Conservation (phyloP, 2,797 vertebrate genomes). For the Tachyglossus aculeatus region DNA sequence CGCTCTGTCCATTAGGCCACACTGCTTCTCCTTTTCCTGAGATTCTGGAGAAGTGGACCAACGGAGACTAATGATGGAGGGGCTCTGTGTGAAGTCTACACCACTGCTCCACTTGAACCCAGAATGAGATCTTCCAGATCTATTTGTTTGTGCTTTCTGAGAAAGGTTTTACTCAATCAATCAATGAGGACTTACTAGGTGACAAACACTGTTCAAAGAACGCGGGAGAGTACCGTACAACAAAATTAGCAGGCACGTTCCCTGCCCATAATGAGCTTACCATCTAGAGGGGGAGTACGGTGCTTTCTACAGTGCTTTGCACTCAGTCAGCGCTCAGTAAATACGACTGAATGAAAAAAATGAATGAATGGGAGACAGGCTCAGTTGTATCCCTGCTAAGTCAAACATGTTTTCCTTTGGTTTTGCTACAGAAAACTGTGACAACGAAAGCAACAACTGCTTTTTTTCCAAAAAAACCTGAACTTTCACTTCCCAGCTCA, state of each 20-base stretch:
- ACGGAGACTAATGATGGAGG: background rate
- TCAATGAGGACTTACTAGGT: too few relatives aligned
- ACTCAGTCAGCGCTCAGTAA: too few relatives aligned
- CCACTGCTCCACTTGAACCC: conserved; percentile 8
- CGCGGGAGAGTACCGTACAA: too few relatives aligned
- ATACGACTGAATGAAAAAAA: too few relatives aligned
- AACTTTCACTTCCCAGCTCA: conserved; percentile 13
- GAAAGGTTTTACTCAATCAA: background rate
- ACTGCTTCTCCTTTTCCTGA: background rate
- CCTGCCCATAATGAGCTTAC: too few relatives aligned
- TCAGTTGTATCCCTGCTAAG: background rate
- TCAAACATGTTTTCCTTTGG: background rate
- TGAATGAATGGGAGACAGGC: too few relatives aligned
- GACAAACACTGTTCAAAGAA: too few relatives aligned
- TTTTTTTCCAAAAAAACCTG: too few relatives aligned
- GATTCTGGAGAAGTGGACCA: conserved; percentile 17
- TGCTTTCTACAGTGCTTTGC: too few relatives aligned
- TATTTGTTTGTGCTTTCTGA: background rate
- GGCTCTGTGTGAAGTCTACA: background rate
- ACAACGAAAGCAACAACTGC: conserved; percentile 6
- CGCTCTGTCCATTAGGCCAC: too few relatives aligned
- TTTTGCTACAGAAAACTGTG: conserved; percentile 14
- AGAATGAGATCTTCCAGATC: background rate
- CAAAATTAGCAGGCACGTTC: too few relatives aligned
- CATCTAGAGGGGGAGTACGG: too few relatives aligned